phyloP scores from a whole-genome alignment of 2,797 vertebrate species.

The Poecilia gillii region DNA sequence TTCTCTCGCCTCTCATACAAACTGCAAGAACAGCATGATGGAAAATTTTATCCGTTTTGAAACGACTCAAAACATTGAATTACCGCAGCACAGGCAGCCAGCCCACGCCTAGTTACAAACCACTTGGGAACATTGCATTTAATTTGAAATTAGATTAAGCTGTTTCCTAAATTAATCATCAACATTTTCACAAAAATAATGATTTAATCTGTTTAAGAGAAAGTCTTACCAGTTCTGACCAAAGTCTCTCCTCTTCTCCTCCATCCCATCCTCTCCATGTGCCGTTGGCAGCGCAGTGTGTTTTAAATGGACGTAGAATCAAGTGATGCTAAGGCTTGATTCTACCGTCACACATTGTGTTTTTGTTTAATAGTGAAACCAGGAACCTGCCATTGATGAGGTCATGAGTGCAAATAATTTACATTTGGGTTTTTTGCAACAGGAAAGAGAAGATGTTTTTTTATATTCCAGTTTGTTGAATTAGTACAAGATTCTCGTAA shows the following conservation, averaged over 20 bases:
- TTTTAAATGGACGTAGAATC: conserved; percentile 53
- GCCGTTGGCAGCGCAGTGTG: conserved; percentile 63
- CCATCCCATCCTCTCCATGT: conserved; percentile 64
- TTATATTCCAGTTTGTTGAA: background rate
- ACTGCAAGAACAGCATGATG: too few species aligned
- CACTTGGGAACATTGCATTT: background rate
- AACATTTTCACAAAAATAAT: background rate
- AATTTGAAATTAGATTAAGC: background rate
- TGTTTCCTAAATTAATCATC: background rate
- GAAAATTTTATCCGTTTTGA: background rate
- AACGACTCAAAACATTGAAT: background rate
- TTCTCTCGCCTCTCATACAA: background rate
- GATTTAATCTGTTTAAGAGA: background rate
- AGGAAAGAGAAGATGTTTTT: background rate
- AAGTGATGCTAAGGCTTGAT: conserved; percentile 65
- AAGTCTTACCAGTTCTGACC: background rate
- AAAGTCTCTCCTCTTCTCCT: conserved; percentile 44
- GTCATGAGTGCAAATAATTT: background rate
- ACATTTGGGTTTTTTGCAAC: too few species aligned
- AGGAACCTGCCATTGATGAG: conserved; percentile 21
- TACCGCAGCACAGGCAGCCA: too few species aligned
- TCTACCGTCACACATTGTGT: conserved; percentile 44
- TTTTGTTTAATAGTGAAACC: conserved; percentile 9
- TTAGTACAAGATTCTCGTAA: background rate
- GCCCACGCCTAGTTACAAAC: background rate